A percentile compares a stretch with the other conserved stretches of the same genome.
phyloP scores from a whole-genome alignment of 2,113 vertebrate genomes.

The Andinoacara biseriatus region DNA sequence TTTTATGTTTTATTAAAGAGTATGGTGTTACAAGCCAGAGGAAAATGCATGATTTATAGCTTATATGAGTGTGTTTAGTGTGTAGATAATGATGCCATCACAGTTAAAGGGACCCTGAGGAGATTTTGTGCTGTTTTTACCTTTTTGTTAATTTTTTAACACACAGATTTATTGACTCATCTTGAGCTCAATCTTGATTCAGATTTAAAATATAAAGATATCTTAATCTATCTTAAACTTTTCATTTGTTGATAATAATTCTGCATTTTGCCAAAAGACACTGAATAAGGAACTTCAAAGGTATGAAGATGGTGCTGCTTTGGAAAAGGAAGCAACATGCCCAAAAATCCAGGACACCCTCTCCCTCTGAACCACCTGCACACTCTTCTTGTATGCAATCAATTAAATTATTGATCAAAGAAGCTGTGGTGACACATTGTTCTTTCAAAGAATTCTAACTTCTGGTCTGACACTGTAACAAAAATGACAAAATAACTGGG shows the following conservation, averaged over 20 bases:
- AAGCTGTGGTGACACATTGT: not conserved
- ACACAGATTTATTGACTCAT: not conserved
- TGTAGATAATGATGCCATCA: not conserved
- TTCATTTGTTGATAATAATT: not conserved
- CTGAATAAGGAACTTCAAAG: not conserved
- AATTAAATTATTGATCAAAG: not conserved
- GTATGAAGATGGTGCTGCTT: no score
- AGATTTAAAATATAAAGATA: not conserved
- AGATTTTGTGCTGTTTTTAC: not conserved
- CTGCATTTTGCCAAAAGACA: not conserved
- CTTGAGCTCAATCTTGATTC: not conserved
- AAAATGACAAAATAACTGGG: not conserved
- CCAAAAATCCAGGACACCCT: no score
- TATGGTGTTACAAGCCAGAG: not conserved
- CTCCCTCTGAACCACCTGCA: not conserved
- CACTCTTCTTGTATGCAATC: not conserved
- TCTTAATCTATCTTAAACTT: not conserved
- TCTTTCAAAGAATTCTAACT: not conserved
- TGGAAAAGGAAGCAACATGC: no score
- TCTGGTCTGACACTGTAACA: not conserved
- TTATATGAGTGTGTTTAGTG: not conserved
- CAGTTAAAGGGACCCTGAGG: not conserved
- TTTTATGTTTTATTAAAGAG: not conserved
- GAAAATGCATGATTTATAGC: no score
- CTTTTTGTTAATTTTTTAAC: no score